A percentile compares a stretch with the other conserved stretches of the same genome.
Evolutionary conservation across 1,140 invertebrate species (phyloP).

Genomic region (Zaprionus vittiger): DNA sequence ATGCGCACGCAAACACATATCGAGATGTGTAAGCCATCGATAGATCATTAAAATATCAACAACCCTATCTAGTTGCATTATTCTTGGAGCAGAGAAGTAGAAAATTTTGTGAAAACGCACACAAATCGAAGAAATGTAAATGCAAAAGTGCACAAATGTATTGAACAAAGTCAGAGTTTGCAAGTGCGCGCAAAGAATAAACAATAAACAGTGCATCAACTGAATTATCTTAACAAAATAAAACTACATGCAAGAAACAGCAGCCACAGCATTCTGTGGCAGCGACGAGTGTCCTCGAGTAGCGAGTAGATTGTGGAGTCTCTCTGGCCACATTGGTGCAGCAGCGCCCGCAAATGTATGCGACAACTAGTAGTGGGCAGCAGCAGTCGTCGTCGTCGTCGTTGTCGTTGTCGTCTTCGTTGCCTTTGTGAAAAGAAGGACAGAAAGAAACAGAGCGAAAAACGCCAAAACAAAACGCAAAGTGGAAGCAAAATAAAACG

Average conservation of each 20-base stretch:
- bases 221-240: conserved; percentile 2
- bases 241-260: conserved; percentile 44
- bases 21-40: conserved; percentile 18
- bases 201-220: conserved; percentile 14
- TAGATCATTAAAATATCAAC: conserved; percentile 44
- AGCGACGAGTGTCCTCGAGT: conserved; percentile 45
- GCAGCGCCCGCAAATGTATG: conserved; percentile 53
- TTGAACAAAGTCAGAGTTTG: conserved; percentile 18
- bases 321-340: conserved; percentile 58
- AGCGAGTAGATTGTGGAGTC: conserved; percentile 54
- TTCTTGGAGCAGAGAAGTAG: conserved; percentile 46
- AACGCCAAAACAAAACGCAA: conserved; percentile 29
- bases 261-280: conserved; percentile 51
- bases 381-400: conserved; percentile 15
- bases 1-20: not conserved
- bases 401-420: conserved; percentile 29
- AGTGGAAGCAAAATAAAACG: conserved; percentile 42
- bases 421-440: conserved; percentile 44
- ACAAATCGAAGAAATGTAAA: conserved; percentile 22
- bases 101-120: conserved; percentile 42
- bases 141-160: conserved; percentile 26
- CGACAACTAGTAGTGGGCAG: conserved; percentile 47
- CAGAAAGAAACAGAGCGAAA: conserved; percentile 21
- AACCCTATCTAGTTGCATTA: conserved; percentile 54
- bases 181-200: conserved; percentile 10